Evolutionary conservation across 1,140 invertebrate genomes (phyloP).

Genomic region (Lethrus apterus): DNA sequence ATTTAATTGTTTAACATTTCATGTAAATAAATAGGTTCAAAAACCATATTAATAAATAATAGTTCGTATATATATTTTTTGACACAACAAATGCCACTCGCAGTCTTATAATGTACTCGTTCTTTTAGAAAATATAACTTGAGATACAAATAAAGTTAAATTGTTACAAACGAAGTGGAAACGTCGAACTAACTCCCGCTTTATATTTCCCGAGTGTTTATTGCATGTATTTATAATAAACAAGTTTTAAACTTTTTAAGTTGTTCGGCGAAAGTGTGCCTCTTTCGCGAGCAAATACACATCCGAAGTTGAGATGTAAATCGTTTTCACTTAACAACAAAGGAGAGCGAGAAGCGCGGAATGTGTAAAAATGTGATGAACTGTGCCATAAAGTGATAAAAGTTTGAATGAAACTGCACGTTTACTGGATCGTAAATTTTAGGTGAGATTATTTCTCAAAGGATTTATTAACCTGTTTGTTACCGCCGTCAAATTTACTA

Average conservation of each 20-base stretch:
- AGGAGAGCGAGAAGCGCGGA: neutral
- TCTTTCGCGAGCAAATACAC: neutral
- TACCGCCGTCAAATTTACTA: constrained; percentile 13
- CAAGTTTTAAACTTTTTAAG: constrained; percentile 12
- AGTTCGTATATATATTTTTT: no score
- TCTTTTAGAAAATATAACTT: no score
- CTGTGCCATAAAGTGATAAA: constrained; percentile 14
- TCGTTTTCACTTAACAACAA: constrained; percentile 11
- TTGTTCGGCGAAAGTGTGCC: constrained; percentile 5
- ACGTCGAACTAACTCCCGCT: no score
- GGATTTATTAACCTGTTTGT: constrained; percentile 17
- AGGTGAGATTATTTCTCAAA: constrained; percentile 13
- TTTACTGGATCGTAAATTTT: constrained; percentile 12
- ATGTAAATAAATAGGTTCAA: no score
- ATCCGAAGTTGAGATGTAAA: constrained; percentile 11
- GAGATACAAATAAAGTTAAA: no score
- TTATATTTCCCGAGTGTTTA: no score
- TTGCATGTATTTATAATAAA: constrained; percentile 12
- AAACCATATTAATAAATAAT: no score
- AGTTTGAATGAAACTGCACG: constrained; percentile 12
- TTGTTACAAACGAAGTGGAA: no score
- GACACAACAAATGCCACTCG: no score
- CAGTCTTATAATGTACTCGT: no score
- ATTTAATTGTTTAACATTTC: no score
- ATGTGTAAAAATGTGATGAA: constrained; percentile 11